Evolutionary conservation across 2,888 invertebrate species (phyloP), one percentile per base, ranked within the genome.

Genomic region (Melieria picta): DNA sequence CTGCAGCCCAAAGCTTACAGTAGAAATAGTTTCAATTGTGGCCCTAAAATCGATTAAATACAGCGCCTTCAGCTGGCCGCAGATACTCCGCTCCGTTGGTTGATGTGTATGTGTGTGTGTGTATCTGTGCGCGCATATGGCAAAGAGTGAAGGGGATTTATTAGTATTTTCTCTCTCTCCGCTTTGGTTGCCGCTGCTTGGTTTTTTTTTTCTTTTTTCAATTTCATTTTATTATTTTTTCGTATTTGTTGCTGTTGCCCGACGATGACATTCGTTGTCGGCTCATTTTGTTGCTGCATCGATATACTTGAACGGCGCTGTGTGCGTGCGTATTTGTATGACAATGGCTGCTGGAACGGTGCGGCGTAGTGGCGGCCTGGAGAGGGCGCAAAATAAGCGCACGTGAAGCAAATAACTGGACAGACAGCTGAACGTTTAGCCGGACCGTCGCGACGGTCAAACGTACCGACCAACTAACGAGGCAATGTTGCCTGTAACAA

Each of bases 221-320:
- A 62, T 68, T 72, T 67, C 46, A 66, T 65, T 70, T 63, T 66
- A 65, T 62, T 66, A 55, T 65, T 16, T 55, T 60, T 72, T 66
- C 50, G 66, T 66, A 30, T 30, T 30, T 61, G 66, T 60, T 47
- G 64, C 16, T 69, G 60, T 60, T 72, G 71, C 66, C 69, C 73
- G 71, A 72, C 75, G 75, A 67, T 76, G 74, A 73, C 76, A 77
- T 78, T 76, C 76, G 74, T 72, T 75, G 76, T 72, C 74, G 75
- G 77, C 74, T 77, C 50, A 9, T 61, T 63, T 52, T 70, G 66
- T 63, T 62, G 47, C n/a, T 61, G 58, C 47, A 71, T 72, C 65
- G 61, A 9, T 11, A 61, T 43, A 61, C n/a, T 4, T 43, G 11
- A 42, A 30, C 11, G 45, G 11, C 3, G 13, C 42, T 9, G 56